Evolutionary conservation across 1,140 invertebrate genomes (phyloP).

Genomic region (Nixonia krombeini): DNA sequence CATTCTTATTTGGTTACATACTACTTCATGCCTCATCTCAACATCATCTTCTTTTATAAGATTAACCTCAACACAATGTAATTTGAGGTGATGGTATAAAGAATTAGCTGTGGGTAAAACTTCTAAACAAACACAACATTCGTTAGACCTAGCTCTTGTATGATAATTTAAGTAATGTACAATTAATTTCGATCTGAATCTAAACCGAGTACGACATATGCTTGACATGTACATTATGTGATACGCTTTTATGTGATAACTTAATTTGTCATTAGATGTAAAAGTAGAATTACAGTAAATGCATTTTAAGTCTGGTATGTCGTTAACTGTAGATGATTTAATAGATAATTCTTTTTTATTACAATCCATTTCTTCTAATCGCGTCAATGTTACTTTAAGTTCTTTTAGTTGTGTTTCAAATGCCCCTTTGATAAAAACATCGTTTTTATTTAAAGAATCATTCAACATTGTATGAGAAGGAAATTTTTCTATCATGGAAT

Average conservation of each 20-base stretch:
- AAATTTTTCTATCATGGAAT: not conserved
- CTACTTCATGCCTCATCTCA: slow-evolving; percentile 2
- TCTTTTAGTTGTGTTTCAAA: not conserved
- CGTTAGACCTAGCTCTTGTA: not conserved
- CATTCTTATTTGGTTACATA: slow-evolving; percentile 24
- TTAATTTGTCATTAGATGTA: slow-evolving; percentile 2
- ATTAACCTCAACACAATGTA: slow-evolving; percentile 48
- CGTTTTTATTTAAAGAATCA: not conserved
- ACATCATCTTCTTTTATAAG: slow-evolving; percentile 8
- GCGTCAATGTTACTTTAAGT: not conserved
- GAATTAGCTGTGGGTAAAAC: not conserved
- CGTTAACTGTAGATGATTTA: not conserved
- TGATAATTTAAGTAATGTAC: slow-evolving; percentile 47
- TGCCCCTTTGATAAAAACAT: not conserved
- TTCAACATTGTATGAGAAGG: not conserved
- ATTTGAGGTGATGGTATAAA: slow-evolving; percentile 34
- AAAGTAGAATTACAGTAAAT: slow-evolving; percentile 34
- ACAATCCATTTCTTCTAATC: slow-evolving; percentile 3
- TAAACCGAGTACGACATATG: slow-evolving; percentile 46
- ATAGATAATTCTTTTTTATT: not conserved
- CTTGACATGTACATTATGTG: slow-evolving; percentile 52
- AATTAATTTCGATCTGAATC: slow-evolving; percentile 19
- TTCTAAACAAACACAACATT: slow-evolving; percentile 49
- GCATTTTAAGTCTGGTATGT: slow-evolving; percentile 11
- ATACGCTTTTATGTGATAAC: slow-evolving; percentile 19